Conservation (phyloP, 92 coral and sea anemone species). For the Epizoanthus scotinus region DNA sequence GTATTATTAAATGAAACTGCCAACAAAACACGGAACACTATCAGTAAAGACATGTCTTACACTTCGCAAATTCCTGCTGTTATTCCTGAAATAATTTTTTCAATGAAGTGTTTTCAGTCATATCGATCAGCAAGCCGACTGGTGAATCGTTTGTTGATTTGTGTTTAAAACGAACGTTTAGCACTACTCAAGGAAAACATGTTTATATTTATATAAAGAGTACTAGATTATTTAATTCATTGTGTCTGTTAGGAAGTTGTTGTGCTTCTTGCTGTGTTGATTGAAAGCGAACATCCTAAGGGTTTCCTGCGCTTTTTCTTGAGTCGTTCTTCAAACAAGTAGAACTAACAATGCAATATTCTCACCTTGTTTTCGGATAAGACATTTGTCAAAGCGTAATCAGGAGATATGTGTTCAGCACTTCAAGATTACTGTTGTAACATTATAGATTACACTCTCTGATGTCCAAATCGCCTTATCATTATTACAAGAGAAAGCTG, state of each 20-base stretch:
- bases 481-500: background rate
- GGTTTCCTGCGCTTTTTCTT: background rate
- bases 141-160: no score
- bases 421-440: background rate
- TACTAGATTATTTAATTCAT: background rate
- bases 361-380: background rate
- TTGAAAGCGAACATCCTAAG: background rate
- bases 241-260: background rate
- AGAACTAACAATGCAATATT: background rate
- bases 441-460: background rate
- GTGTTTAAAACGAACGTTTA: background rate
- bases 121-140: background rate
- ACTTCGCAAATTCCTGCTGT: conserved; percentile 9
- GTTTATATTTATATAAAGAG: conserved; percentile 13
- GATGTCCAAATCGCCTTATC: background rate
- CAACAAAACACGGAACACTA: conserved; percentile 1
- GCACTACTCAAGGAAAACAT: background rate
- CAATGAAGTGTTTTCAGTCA: background rate
- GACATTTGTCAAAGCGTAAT: background rate
- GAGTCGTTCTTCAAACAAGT: background rate
- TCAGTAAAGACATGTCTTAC: background rate
- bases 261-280: background rate
- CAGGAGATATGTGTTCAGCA: background rate
- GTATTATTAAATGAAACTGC: conserved; percentile 20
- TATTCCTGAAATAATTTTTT: background rate